Evolutionary conservation across 2,797 vertebrate genomes (phyloP), one percentile per base, ranked within the genome.

Genomic region (Argya squamiceps): DNA sequence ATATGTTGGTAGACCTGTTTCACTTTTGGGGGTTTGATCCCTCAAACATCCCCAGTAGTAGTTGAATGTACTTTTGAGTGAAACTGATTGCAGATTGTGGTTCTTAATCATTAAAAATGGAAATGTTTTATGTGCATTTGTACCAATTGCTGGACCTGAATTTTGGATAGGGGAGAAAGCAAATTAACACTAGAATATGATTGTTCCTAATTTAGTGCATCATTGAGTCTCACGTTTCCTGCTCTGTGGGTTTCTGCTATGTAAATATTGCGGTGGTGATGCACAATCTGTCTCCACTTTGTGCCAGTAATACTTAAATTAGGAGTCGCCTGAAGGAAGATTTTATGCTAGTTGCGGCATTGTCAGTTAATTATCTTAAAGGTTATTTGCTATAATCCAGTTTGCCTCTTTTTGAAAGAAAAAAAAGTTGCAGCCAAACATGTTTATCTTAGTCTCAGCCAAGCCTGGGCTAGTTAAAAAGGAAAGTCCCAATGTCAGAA

Each of bases 171-270:
- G 93, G 96, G 96, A 93, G 97, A 97, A 97, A 98, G 98, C 98
- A 99, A 99, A 99, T 99, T 99, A 99, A 99, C 98, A 98, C 98
- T 98, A 98, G 98, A 98, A 98, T 98, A 98, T 98, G 99, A 99
- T 99, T 98, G 98, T 99, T 99, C 98, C 99, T 99, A 99, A 99
- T 99, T 99, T 99, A 99, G 99, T 99, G 99, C 99, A 99, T 99
- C 99, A 99, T 98, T 99, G 99, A 99, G 98, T 98, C 98, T 98
- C 98, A 98, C 98, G 98, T 99, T 99, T 98, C 97, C 98, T 98
- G 98, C 99, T 98, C 99, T 98, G 99, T 99, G 99, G 99, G 99
- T 98, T 98, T 98, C 99, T 98, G 98, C 99, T 99, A 97, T 98
- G 98, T 98, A 98, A 98, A 98, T 98, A 98, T 98, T 98, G 98